Conservation (phyloP, 2,113 vertebrate species). For the Cairina moschata region DNA sequence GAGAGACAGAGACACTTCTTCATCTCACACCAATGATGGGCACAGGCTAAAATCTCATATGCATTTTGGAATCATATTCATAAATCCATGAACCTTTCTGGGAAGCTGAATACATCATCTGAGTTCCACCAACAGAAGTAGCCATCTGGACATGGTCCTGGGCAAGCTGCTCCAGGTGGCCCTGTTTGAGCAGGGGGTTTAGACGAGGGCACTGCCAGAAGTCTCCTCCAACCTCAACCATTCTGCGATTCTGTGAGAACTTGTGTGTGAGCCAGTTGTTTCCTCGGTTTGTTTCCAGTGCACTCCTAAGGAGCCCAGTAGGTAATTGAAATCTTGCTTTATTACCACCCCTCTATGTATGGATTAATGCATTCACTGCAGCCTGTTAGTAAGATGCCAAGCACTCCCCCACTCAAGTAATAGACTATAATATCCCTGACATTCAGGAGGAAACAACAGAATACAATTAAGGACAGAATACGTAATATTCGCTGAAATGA, state of each 20-base stretch:
- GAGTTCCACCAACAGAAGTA: background rate
- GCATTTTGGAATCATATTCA: background rate
- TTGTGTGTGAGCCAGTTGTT: background rate
- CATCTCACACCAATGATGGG: background rate
- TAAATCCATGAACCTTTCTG: background rate
- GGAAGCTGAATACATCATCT: background rate
- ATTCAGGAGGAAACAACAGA: constrained; percentile 41
- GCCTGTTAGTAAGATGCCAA: background rate
- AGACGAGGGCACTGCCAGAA: background rate
- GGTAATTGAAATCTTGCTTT: background rate
- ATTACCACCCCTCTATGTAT: background rate
- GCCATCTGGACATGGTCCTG: background rate
- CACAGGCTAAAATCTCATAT: background rate
- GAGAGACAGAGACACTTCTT: background rate
- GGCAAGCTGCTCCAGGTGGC: background rate
- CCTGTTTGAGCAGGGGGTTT: background rate
- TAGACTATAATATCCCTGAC: background rate
- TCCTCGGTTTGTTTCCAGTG: background rate
- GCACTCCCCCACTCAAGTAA: constrained; percentile 8
- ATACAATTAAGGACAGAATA: constrained; percentile 62
- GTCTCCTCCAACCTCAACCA: background rate
- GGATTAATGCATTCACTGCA: constrained; percentile 7
- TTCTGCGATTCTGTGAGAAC: background rate
- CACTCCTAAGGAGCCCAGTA: background rate
- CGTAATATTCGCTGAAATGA: constrained; percentile 66